Conservation (phyloP, 2,888 invertebrate species). For the Limnephilus lunatus region DNA sequence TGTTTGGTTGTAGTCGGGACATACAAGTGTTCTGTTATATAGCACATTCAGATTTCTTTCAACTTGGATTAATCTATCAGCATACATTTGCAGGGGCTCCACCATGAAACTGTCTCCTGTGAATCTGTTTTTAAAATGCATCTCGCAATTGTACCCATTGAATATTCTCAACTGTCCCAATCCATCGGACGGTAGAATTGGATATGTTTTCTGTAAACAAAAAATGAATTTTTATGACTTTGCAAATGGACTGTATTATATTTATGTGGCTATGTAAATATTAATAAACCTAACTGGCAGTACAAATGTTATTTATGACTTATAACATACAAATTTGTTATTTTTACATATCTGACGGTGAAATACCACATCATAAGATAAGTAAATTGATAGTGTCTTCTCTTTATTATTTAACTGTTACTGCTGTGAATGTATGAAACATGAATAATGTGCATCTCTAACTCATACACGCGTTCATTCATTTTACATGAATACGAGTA, state of each 20-base stretch:
- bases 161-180: conserved; percentile 79
- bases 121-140: conserved; percentile 75
- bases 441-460: background rate
- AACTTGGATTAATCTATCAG: conserved; percentile 69
- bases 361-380: background rate
- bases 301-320: background rate
- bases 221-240: background rate
- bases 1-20: conserved; percentile 69
- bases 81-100: conserved; percentile 69
- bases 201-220: conserved; percentile 77
- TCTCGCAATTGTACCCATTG: conserved; percentile 77
- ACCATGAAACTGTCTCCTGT: conserved; percentile 70
- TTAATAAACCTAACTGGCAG: background rate
- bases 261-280: background rate
- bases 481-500: background rate
- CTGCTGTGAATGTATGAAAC: background rate
- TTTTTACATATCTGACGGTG: background rate
- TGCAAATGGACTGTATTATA: background rate
- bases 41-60: conserved; percentile 66
- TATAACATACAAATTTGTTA: background rate
- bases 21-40: conserved; percentile 60
- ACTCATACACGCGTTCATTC: background rate
- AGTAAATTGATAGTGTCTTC: background rate
- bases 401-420: background rate
- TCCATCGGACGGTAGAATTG: conserved; percentile 77